These are phyloP conservation scores for Heteromurus nitidus DNA, from an alignment of 2,888 invertebrate species.

Conservation along the genomic window DNA sequence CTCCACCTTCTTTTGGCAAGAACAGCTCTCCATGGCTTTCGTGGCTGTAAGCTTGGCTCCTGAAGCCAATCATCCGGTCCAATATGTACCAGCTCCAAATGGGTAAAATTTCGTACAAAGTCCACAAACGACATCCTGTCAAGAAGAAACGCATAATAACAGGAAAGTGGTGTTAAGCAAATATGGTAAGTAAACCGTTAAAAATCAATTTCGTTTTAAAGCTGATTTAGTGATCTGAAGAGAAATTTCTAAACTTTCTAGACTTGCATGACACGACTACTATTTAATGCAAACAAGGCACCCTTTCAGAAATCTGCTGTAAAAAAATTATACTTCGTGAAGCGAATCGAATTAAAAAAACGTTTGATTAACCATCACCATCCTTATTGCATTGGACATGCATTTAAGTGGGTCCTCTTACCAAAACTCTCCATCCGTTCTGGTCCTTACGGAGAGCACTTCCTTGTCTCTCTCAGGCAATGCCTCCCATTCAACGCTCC, in stretches of 20 bases:
- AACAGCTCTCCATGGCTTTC: constrained; percentile 84
- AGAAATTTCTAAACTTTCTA: no score
- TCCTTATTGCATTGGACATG: no score
- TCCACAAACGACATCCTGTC: constrained; percentile 84
- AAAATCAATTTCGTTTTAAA: constrained; percentile 1
- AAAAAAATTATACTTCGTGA: no score
- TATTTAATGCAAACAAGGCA: no score
- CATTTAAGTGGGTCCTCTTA: constrained; percentile 73
- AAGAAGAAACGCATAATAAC: constrained; percentile 28
- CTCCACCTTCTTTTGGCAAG: constrained; percentile 83
- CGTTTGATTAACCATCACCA: no score
- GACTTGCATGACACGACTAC: no score
- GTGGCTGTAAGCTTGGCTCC: constrained; percentile 82
- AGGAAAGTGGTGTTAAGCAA: neutral
- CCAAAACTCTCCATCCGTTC: constrained; percentile 85
- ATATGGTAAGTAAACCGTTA: constrained; percentile 5
- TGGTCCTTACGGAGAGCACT: constrained; percentile 80
- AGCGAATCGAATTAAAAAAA: neutral
- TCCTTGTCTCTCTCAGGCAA: constrained; percentile 81
- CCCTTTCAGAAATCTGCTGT: neutral
- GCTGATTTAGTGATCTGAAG: neutral
- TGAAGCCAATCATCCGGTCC: constrained; percentile 86
- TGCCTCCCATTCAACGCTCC: constrained; percentile 83
- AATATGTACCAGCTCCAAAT: constrained; percentile 84
- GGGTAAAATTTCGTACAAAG: constrained; percentile 82